phyloP scores from a whole-genome alignment of 1,140 invertebrate species.

The Drosophila kurseongensis region DNA sequence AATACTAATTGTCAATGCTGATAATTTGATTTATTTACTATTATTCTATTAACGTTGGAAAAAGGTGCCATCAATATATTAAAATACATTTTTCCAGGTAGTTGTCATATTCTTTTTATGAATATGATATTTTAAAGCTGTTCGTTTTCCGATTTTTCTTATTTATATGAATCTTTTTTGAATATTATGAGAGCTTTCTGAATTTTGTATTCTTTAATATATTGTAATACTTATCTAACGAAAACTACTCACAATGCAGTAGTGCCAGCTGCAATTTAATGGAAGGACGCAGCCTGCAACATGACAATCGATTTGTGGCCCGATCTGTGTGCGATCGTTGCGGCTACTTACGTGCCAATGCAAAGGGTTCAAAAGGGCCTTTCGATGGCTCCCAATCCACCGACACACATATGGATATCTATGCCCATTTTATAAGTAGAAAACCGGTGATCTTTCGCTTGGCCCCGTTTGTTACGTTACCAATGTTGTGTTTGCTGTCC shows the following conservation, averaged over 20 bases:
- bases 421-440: conserved; percentile 19
- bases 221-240: not conserved
- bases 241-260: not conserved
- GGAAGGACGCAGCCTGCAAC: conserved; percentile 39
- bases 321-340: conserved; percentile 68
- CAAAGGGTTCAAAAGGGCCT: conserved; percentile 73
- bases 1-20: too few relatives aligned
- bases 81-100: too few relatives aligned
- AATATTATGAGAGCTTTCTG: too few relatives aligned
- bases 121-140: not conserved
- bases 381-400: conserved; percentile 26
- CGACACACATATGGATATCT: conserved; percentile 26
- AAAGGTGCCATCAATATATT: too few relatives aligned
- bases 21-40: too few relatives aligned
- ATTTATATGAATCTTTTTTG: not conserved
- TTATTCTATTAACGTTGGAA: too few relatives aligned
- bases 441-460: conserved; percentile 66
- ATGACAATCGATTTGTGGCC: conserved; percentile 74
- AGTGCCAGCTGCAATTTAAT: conserved; percentile 31
- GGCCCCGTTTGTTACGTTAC: conserved; percentile 57
- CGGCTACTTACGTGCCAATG: conserved; percentile 74
- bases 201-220: too few relatives aligned
- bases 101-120: too few relatives aligned
- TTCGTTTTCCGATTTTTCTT: not conserved
- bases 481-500: conserved; percentile 66